Conservation (phyloP, 2,113 vertebrate genomes). For the Solea senegalensis region DNA sequence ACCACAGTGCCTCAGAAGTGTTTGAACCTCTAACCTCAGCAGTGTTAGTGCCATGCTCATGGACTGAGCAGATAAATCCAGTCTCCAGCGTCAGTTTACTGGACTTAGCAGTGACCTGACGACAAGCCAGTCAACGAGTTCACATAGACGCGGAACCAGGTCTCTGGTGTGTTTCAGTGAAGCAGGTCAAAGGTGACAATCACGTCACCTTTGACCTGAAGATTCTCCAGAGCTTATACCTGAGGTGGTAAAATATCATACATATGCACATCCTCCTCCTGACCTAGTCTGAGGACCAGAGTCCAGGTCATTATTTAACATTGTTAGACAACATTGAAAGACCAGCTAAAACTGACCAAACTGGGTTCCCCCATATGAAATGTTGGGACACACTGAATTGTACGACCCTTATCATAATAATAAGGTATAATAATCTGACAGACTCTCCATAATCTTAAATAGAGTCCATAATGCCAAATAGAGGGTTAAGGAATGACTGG, state of each 20-base stretch:
- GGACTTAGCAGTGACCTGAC: neutral
- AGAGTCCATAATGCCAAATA: neutral
- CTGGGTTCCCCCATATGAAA: no score
- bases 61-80: conserved; percentile 35
- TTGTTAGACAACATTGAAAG: no score
- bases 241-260: neutral
- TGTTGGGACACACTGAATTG: no score
- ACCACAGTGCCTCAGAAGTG: neutral
- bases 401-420: no score
- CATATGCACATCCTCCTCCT: neutral
- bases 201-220: neutral
- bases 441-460: no score
- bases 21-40: conserved; percentile 61
- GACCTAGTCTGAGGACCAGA: no score
- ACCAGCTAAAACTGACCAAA: no score
- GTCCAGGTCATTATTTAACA: no score
- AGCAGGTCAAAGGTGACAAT: neutral
- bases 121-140: neutral
- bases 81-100: conserved; percentile 26
- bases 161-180: neutral
- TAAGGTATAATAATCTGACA: no score
- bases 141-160: neutral
- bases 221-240: neutral
- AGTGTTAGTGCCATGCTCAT: conserved; percentile 61
- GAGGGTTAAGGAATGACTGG: neutral